Evolutionary conservation across 2,888 invertebrate species (phyloP), one percentile per base, ranked within the genome.

Genomic region (Gymnoscelis rufifasciata): DNA sequence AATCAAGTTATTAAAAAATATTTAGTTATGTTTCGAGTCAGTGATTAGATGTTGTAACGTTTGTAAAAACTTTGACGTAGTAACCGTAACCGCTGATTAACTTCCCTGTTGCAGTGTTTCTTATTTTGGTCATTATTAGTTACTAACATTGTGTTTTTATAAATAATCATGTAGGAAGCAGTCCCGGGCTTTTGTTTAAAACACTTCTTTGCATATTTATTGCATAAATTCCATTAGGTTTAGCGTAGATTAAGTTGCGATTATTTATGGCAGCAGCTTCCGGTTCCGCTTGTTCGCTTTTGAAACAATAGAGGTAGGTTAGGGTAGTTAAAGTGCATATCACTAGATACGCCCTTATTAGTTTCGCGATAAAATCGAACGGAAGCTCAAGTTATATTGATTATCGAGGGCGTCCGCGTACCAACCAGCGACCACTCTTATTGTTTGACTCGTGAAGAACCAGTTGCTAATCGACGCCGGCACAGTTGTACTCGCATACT

Each of bases 371-470:
- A 66, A 66, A 71, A 68, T 73, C 63, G 68, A 63, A 64, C 64
- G 65, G 69, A 70, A 70, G 67, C 65, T 67, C 67, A 54, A 60
- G 62, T 64, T 53, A 56, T 81, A 87, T 87, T 78, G 87, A 87
- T 84, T 77, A 61, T 60, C 56, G 57, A 66, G 65, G 69, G 70
- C 64, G 66, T 59, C 67, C 62, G 71, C 79, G 87, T 87, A 84
- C 86, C 87, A 83, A 74, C 70, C 78, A 66, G 86, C 77, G 84
- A 88, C 76, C 79, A 78, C 82, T 72, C 87, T 77, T 77, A 84
- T 83, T 88, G 86, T 86, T 86, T 86, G 83, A 73, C 71, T 74
- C 60, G 71, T 67, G 68, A 77, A 71, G 72, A 78, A 74, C 72
- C 48, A 59, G 83, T 82, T 83, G 82, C 82, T 74, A 83, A 77